Evolutionary conservation across 1,140 invertebrate genomes (phyloP).

Genomic region (Hestina assimilis): DNA sequence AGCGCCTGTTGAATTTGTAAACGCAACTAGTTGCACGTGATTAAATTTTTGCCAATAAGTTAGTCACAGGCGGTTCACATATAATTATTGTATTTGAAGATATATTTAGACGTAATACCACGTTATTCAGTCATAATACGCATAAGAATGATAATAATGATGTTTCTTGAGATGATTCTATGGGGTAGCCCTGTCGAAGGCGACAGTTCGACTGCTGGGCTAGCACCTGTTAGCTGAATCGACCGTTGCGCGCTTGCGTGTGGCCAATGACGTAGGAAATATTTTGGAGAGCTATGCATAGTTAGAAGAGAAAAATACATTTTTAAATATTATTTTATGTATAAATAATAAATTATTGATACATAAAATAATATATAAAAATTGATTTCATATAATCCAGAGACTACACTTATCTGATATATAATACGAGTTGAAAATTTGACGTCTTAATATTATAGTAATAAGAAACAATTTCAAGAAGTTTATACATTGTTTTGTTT

Average conservation of each 20-base stretch:
- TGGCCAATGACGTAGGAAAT: slow-evolving; percentile 68
- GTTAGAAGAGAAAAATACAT: slow-evolving; percentile 30
- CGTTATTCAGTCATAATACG: slow-evolving; percentile 49
- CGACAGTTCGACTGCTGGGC: slow-evolving; percentile 62
- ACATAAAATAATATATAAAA: no score
- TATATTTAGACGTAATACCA: slow-evolving; percentile 26
- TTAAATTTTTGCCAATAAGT: slow-evolving; percentile 25
- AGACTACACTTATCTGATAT: no score
- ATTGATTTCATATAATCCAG: no score
- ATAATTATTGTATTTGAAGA: slow-evolving; percentile 8
- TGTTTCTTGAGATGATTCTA: slow-evolving; percentile 23
- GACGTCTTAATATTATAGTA: no score
- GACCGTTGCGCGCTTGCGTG: slow-evolving; percentile 72
- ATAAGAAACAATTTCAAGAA: no score
- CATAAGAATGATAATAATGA: slow-evolving; percentile 32
- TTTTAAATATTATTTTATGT: neutral
- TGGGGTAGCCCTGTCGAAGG: slow-evolving; percentile 39
- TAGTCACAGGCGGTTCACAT: slow-evolving; percentile 37
- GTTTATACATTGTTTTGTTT: no score
- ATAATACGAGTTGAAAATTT: no score
- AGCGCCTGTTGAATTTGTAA: slow-evolving; percentile 68
- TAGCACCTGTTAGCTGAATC: slow-evolving; percentile 74
- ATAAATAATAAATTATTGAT: neutral
- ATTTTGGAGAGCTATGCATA: slow-evolving; percentile 40
- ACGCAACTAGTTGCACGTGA: slow-evolving; percentile 35